phyloP scores from a whole-genome alignment of 2,797 vertebrate species.

The Phylloscopus collybita region DNA sequence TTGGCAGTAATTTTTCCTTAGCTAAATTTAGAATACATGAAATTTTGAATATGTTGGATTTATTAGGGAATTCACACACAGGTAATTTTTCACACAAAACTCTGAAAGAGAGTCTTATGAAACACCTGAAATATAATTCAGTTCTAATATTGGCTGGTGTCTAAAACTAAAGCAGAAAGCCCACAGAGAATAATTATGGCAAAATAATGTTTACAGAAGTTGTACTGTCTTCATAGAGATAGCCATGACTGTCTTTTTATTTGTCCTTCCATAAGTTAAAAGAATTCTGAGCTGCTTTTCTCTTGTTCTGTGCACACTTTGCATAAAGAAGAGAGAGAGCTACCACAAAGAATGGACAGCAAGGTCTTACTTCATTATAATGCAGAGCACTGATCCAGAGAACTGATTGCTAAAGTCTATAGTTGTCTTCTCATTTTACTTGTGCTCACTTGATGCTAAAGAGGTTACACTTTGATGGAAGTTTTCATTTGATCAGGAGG shows the following conservation, averaged over 20 bases:
- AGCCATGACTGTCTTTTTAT: neutral
- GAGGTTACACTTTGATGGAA: neutral
- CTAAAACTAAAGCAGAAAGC: neutral
- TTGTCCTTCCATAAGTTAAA: neutral
- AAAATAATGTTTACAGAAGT: neutral
- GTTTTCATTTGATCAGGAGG: neutral
- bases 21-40: neutral
- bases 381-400: neutral
- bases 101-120: neutral
- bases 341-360: neutral
- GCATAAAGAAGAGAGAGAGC: neutral
- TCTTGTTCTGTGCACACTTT: neutral
- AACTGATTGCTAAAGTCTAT: neutral
- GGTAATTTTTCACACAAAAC: neutral
- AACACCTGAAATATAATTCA: neutral
- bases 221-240: neutral
- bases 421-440: neutral
- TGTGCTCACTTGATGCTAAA: neutral
- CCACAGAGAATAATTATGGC: neutral
- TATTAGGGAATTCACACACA: neutral
- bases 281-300: neutral
- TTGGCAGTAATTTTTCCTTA: neutral
- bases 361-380: neutral
- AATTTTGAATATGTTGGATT: neutral
- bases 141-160: neutral